Conservation (phyloP, 2,888 invertebrate genomes). For the Cabera pusaria region DNA sequence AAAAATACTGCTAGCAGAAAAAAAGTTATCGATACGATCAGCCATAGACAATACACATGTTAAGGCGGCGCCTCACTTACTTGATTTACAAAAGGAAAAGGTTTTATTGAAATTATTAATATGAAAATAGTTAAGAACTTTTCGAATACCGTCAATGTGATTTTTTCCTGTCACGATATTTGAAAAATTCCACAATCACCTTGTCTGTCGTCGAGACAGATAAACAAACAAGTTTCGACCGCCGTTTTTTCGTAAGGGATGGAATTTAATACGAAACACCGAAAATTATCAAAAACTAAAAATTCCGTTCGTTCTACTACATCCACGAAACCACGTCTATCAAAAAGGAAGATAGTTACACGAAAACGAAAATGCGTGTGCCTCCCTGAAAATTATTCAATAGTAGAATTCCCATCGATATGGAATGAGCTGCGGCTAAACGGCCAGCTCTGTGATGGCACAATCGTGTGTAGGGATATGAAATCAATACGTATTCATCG, state of each 20-base stretch:
- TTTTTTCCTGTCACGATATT: constrained; percentile 19
- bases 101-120: too few species aligned
- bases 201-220: constrained; percentile 74
- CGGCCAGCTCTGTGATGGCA: constrained; percentile 88
- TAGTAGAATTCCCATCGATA: constrained; percentile 85
- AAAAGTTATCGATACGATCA: constrained; percentile 12
- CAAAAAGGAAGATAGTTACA: constrained; percentile 70
- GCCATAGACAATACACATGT: not conserved
- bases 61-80: not conserved
- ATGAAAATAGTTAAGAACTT: too few species aligned
- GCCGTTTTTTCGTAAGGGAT: constrained; percentile 81
- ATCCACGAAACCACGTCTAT: constrained; percentile 69
- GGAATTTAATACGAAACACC: constrained; percentile 82
- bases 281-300: constrained; percentile 81
- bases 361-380: constrained; percentile 84
- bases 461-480: constrained; percentile 85
- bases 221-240: constrained; percentile 78
- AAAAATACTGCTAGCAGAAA: constrained; percentile 41
- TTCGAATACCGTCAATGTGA: constrained; percentile 7
- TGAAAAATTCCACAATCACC: constrained; percentile 46
- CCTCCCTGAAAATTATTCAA: constrained; percentile 82
- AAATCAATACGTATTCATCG: constrained; percentile 86
- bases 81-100: not conserved
- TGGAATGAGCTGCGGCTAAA: constrained; percentile 87
- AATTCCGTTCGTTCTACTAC: constrained; percentile 76